Evolutionary conservation across 2,888 invertebrate species (phyloP).

Genomic region (Cerceris rybyensis): DNA sequence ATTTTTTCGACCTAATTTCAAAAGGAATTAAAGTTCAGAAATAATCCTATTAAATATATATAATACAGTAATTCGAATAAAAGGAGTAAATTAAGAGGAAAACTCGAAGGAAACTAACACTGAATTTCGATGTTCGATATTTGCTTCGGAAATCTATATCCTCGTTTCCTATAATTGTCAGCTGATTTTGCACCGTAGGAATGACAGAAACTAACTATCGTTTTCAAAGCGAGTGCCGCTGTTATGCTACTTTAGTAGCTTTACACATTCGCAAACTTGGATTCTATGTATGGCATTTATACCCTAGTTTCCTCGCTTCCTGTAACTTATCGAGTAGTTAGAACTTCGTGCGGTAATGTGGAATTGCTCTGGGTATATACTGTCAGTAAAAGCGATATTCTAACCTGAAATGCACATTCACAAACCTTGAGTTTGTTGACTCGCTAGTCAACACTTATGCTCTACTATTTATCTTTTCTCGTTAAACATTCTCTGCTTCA

Average conservation of each 20-base stretch:
- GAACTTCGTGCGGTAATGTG: conserved; percentile 22
- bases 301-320: conserved; percentile 34
- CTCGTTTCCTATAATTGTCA: background rate
- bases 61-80: too few species aligned
- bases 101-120: too few species aligned
- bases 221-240: conserved; percentile 4
- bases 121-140: too few species aligned
- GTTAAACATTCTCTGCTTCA: background rate
- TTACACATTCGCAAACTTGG: conserved; percentile 22
- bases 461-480: background rate
- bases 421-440: conserved; percentile 27
- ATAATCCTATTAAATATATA: too few species aligned
- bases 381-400: conserved; percentile 38
- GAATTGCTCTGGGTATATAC: conserved; percentile 28
- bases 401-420: conserved; percentile 36
- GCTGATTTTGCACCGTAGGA: background rate
- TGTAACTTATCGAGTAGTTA: conserved; percentile 45
- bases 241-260: conserved; percentile 24
- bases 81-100: too few species aligned
- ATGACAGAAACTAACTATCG: background rate
- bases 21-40: too few species aligned
- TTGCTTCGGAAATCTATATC: background rate
- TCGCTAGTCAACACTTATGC: conserved; percentile 25
- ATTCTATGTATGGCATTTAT: conserved; percentile 26
- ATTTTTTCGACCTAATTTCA: too few species aligned